Evolutionary conservation across 1,140 invertebrate species (phyloP).

Genomic region (Plutomurus gul): DNA sequence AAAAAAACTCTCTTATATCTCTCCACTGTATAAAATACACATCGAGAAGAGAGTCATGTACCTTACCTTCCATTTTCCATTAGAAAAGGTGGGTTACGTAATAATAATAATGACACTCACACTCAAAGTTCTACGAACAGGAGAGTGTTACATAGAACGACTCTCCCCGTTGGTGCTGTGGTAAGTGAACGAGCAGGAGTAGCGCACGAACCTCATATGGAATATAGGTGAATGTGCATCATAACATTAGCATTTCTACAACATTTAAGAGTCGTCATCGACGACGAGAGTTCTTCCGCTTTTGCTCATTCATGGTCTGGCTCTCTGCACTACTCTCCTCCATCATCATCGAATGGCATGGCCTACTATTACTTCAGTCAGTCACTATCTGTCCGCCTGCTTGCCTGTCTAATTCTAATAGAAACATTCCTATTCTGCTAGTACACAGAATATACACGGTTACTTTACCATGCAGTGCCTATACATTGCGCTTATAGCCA

Average conservation of each 20-base stretch:
- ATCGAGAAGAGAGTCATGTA: neutral
- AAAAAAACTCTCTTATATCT: neutral
- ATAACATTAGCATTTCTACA: slow-evolving; percentile 19
- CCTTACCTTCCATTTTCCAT: neutral
- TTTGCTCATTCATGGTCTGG: slow-evolving; percentile 24
- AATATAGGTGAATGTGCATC: slow-evolving; percentile 29
- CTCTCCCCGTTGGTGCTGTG: neutral
- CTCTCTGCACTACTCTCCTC: too few relatives aligned
- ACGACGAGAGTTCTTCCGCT: slow-evolving; percentile 24
- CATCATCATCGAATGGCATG: neutral
- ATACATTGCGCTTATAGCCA: too few relatives aligned
- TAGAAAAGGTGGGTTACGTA: neutral
- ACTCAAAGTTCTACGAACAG: neutral
- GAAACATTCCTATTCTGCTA: too few relatives aligned
- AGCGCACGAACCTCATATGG: neutral
- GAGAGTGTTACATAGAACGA: neutral
- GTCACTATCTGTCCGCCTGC: neutral
- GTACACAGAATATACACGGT: too few relatives aligned
- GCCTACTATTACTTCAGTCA: slow-evolving; percentile 5
- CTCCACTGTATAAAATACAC: neutral
- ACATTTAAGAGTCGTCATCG: slow-evolving; percentile 11
- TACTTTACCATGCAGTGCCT: too few relatives aligned
- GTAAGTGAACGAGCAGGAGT: neutral
- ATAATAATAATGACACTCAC: slow-evolving; percentile 22
- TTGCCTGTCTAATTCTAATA: neutral